Evolutionary conservation across 2,888 invertebrate genomes (phyloP).

Genomic region (Chloromyia formosa): DNA sequence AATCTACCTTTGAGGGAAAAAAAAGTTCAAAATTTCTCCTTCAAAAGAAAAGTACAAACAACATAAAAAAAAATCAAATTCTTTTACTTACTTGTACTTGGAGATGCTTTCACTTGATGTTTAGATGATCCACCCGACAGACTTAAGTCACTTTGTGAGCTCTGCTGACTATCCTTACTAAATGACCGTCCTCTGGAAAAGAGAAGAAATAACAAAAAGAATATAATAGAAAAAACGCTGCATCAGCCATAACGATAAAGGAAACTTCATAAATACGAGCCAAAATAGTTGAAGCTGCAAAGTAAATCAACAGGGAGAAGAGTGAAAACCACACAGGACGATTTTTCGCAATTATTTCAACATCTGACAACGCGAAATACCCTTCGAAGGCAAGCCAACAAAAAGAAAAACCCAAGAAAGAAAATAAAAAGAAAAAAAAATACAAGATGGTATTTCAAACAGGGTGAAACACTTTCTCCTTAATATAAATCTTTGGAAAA

Average conservation of each 20-base stretch:
- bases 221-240: neutral
- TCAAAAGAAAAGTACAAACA: too few relatives aligned
- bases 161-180: slow-evolving; percentile 71
- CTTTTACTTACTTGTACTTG: slow-evolving; percentile 62
- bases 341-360: neutral
- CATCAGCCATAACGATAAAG: neutral
- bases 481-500: too few relatives aligned
- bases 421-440: too few relatives aligned
- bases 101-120: slow-evolving; percentile 65
- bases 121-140: slow-evolving; percentile 65
- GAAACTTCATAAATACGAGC: neutral
- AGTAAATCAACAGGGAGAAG: neutral
- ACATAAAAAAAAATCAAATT: neutral
- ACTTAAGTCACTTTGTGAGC: slow-evolving; percentile 76
- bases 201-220: slow-evolving; percentile 45
- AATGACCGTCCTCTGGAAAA: slow-evolving; percentile 63
- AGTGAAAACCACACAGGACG: neutral
- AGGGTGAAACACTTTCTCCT: too few relatives aligned
- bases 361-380: neutral
- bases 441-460: too few relatives aligned
- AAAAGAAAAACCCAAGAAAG: too few relatives aligned
- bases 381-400: neutral
- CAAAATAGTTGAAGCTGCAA: neutral
- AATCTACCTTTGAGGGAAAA: too few relatives aligned
- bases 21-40: too few relatives aligned